phyloP scores from a whole-genome alignment of 2,797 vertebrate species.

The Sitta carolinensis region DNA sequence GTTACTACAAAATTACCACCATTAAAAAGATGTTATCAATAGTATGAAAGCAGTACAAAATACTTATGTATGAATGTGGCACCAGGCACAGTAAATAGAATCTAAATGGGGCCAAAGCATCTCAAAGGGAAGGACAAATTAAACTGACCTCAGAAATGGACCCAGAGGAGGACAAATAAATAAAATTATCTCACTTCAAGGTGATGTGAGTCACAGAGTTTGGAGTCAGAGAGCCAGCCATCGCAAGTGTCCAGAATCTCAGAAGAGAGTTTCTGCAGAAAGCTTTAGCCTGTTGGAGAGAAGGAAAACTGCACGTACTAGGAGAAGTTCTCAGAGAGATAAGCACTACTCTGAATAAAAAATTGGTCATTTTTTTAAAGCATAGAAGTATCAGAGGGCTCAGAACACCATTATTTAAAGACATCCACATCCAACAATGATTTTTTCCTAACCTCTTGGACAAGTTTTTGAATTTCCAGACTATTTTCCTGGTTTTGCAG shows the following conservation, averaged over 20 bases:
- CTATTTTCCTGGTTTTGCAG: not conserved
- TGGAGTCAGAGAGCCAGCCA: not conserved
- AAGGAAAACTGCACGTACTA: not conserved
- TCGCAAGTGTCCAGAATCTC: not conserved
- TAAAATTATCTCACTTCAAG: not conserved
- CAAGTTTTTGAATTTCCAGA: not conserved
- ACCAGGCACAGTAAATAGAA: not conserved
- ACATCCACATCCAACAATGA: not conserved
- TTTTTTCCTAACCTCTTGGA: not conserved
- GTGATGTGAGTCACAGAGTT: rapidly evolving
- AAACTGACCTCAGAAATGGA: not conserved
- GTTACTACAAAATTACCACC: not conserved
- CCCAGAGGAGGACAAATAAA: not conserved
- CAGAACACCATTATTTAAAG: not conserved
- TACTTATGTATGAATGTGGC: not conserved
- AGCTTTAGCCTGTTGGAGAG: not conserved
- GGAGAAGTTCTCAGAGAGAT: not conserved
- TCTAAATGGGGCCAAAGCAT: not conserved
- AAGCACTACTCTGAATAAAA: not conserved
- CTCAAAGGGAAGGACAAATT: not conserved
- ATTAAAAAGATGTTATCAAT: not conserved
- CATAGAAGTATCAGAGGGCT: not conserved
- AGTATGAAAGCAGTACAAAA: too few species aligned
- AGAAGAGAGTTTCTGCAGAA: not conserved
- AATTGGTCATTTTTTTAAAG: not conserved